These are phyloP conservation scores for Zele albiditarsus DNA, from an alignment of 2,888 invertebrate genomes.

Conservation along the genomic window DNA sequence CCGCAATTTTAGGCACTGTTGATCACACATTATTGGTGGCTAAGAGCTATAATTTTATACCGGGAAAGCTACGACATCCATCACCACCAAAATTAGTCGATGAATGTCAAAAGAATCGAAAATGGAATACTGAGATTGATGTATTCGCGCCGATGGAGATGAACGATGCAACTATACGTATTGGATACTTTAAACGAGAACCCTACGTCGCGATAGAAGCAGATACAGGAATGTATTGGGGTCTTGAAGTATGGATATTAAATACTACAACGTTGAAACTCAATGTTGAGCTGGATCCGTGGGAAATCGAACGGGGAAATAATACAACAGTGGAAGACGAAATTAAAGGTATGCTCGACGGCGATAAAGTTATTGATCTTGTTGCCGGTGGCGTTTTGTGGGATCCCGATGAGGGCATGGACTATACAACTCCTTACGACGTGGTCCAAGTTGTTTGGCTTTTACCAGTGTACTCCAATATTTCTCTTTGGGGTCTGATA, in stretches of 20 bases:
- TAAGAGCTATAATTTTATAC: constrained; percentile 49
- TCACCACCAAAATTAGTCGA: constrained; percentile 49
- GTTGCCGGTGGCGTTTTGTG: constrained; percentile 56
- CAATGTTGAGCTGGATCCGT: constrained; percentile 27
- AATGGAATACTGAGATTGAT: neutral
- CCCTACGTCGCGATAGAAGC: constrained; percentile 49
- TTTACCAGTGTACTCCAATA: constrained; percentile 54
- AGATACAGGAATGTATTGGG: constrained; percentile 18
- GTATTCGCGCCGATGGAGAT: constrained; percentile 36
- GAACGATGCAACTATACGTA: constrained; percentile 49
- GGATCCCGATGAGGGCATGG: constrained; percentile 40
- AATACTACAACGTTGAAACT: constrained; percentile 37
- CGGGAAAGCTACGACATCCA: constrained; percentile 44
- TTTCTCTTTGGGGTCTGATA: constrained; percentile 60
- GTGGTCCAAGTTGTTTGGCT: constrained; percentile 56
- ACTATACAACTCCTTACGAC: constrained; percentile 57
- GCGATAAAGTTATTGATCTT: constrained; percentile 48
- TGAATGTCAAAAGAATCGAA: constrained; percentile 44
- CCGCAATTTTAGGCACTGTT: constrained; percentile 52
- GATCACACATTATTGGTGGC: constrained; percentile 47
- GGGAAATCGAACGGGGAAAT: constrained; percentile 43
- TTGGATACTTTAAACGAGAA: constrained; percentile 51
- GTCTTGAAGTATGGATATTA: constrained; percentile 49
- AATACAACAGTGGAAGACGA: constrained; percentile 31
- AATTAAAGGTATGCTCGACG: constrained; percentile 40